Evolutionary conservation across 2,888 invertebrate species (phyloP), one percentile per base, ranked within the genome.

Genomic region (Pogonocherus hispidulus): DNA sequence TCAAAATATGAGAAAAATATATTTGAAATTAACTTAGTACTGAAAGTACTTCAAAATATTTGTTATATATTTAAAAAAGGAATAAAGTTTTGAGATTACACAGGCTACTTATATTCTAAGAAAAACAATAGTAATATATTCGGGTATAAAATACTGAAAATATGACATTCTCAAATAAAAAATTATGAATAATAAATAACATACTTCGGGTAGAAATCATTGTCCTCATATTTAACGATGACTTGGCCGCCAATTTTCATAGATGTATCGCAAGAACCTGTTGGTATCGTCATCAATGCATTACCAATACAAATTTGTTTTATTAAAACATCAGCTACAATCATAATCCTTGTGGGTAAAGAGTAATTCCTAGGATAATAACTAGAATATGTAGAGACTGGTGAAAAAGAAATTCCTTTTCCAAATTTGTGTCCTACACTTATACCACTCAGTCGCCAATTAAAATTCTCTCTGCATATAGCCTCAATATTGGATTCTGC

Each of bases 161-260:
- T n/a, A n/a, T n/a, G n/a, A n/a, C n/a, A n/a, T n/a, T n/a, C n/a
- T n/a, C 27, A 27, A 27, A 27, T 27, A 11, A 14, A 1, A n/a
- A 49, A 18, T 54, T 22, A 23, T 14, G 16, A n/a, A 47, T 71
- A 71, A 18, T 62, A 37, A 16, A 69, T 66, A 11, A 71, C 52
- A 59, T 71, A 69, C 23, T 62, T 47, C 19, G 71, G 69, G 32
- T 69, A 69, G 16, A 68, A 69, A 47, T 71, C 71, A 22, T 65
- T 64, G 37, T 71, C 71, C 11, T 63, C 60, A 57, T 66, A 71
- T 57, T 71, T 71, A 8, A 71, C 71, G 2, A 49, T 22, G 1
- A 69, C 71, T 32, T 66, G 47, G 8, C 22, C 37, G 57, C 57
- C 35, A 6, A 18, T 23, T 1, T 62, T 69, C 14, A 32, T 35